These are phyloP conservation scores for Portevinia maculata DNA, from an alignment of 2,888 invertebrate genomes.

Conservation along the genomic window DNA sequence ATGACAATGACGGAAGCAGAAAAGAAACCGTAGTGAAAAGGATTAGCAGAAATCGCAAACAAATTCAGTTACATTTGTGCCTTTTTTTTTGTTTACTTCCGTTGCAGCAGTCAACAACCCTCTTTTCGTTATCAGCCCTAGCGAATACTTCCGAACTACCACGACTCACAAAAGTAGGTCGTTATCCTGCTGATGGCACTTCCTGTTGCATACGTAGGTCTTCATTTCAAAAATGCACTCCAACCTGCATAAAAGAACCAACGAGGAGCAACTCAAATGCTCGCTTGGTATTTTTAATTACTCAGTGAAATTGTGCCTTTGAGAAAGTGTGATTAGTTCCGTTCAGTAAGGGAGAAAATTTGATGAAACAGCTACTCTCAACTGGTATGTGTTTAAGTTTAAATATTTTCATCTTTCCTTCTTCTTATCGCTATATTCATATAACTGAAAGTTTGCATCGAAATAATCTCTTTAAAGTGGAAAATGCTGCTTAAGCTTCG, in stretches of 20 bases:
- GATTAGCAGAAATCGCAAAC: constrained; percentile 8
- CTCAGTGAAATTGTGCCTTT: constrained; percentile 33
- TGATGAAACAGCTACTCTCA: neutral
- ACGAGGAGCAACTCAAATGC: constrained; percentile 21
- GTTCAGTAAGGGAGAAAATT: constrained; percentile 1
- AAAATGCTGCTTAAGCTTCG: constrained; percentile 17
- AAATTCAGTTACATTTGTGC: constrained; percentile 8
- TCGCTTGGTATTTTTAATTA: constrained; percentile 46
- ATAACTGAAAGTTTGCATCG: constrained; percentile 53
- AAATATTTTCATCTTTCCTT: constrained; percentile 32
- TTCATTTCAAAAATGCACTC: constrained; percentile 31
- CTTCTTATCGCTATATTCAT: too few relatives aligned
- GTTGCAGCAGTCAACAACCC: neutral
- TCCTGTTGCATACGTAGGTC: constrained; percentile 55
- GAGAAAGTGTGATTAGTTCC: constrained; percentile 43
- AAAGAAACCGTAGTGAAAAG: neutral
- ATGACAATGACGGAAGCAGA: constrained; percentile 12
- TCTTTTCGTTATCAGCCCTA: constrained; percentile 4
- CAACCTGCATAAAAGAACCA: constrained; percentile 8
- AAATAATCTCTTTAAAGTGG: constrained; percentile 51
- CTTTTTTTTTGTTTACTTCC: neutral
- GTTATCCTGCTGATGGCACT: constrained; percentile 41
- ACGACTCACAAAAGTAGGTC: constrained; percentile 53
- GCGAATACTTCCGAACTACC: constrained; percentile 38
- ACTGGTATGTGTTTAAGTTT: constrained; percentile 24